Base-by-base conservation (phyloP, 2,888 invertebrate species). In the Liopterus haemorrhoidalis region DNA sequence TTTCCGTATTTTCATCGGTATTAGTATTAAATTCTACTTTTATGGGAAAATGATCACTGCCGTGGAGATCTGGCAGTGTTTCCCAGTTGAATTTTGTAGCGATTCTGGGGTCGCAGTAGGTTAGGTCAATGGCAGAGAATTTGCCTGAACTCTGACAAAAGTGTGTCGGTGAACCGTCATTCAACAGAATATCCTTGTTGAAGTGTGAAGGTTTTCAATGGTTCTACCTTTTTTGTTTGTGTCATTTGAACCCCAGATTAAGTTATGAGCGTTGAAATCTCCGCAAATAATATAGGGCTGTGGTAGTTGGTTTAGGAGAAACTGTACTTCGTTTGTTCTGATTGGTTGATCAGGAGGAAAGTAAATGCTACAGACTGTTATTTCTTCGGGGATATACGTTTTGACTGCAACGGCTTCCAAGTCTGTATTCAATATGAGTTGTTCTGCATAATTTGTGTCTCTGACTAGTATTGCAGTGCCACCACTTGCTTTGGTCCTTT, bases 341-440 rank as follows among this genome's bases (percentile, higher is more conserved):
- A 18, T 22, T 15, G 14, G 14, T 24, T 2, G 14, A 24, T 37
- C 22, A 16, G 37, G 24, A 5, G 44, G 48, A n/a, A 50, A 31
- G 20, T 48, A 51, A 5, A 51, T 22, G 33, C 44, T 50, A 30
- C 48, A 50, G n/a, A 48, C 36, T 19, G 40, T 43, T 5, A 47
- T 25, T n/a, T 31, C 19, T 15, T 12, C 28, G 6, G 20, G 40
- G 11, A 18, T 15, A 22, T 36, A 12, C 9, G 45, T 32, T 41
- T 32, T 28, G 14, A 41, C 22, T 33, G 43, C 47, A 20, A 45
- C 36, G n/a, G 39, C 44, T 50, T 51, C 46, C 11, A 50, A 32
- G 19, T 32, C 25, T 3, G 46, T 41, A n/a, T 27, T 19, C n/a
- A 49, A 9, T 16, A 22, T 15, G 15, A 49, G 15, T 24, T 37